Evolutionary conservation across 2,888 invertebrate species (phyloP), one percentile per base, ranked within the genome.

Genomic region (Zele albiditarsus): DNA sequence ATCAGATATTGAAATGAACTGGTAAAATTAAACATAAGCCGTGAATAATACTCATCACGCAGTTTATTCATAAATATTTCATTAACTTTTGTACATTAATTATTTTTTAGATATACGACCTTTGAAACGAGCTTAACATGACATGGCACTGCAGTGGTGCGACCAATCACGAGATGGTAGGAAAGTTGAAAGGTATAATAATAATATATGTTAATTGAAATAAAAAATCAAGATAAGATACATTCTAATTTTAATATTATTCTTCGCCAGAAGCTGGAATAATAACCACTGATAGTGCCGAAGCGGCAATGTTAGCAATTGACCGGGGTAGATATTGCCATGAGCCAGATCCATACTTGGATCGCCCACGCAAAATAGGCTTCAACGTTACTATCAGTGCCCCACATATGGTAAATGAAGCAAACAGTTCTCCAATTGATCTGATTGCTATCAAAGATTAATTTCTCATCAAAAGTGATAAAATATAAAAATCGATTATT

Each of bases 311-410:
- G 97, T 85, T 91, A 71, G 91, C 92, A 28, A 95, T 98, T 20
- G 98, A 98, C 88, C 91, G 98, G 81, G 95, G 94, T 75, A 92
- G 94, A 84, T 98, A 96, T 89, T 94, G 94, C 62, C 92, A 94
- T 23, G 91, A 92, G 81, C 27, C 82, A 5, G 94, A 94, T 86
- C 95, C 98, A 0, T 98, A 98, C 84, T 93, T 94, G 89, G 98
- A 98, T 90, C 93, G 96, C 16, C 98, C 98, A 0, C 97, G 98
- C 88, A 92, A 94, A 73, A 99, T 99, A 86, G 98, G 99, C 57
- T 98, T 93, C 88, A 95, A 96, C 62, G 98, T 98, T 10, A 98
- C 98, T 0, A 98, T 98, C 76, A 96, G 96, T 90, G 98, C 98
- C 33, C 98, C 98, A 12, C 98, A 98, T 87, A 98, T 98, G 98